Conservation (phyloP, 2,113 vertebrate species). For the Amazona guildingii region DNA sequence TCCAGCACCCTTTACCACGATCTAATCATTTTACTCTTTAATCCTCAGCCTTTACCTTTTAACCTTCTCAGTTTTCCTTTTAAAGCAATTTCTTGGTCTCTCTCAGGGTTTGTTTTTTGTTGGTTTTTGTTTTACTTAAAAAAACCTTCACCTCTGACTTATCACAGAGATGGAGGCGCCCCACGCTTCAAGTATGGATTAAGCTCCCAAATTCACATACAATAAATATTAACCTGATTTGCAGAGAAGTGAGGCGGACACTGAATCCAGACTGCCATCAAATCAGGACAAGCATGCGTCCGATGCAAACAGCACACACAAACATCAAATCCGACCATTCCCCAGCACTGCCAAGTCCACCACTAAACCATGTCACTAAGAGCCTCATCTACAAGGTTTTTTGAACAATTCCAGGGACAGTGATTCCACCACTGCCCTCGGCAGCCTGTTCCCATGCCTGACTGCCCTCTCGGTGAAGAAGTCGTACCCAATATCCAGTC, state of each 20-base stretch:
- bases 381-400: not conserved
- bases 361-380: not conserved
- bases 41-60: constrained; percentile 43
- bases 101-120: not conserved
- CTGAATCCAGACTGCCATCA: not conserved
- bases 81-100: constrained; percentile 49
- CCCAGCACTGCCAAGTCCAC: not conserved
- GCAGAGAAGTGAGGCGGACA: not conserved
- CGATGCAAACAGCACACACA: not conserved
- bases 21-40: constrained; percentile 63
- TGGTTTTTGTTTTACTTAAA: not conserved
- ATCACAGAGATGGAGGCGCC: not conserved
- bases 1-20: constrained; percentile 15
- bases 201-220: not conserved
- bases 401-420: not conserved
- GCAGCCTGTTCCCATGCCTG: not conserved
- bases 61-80: constrained; percentile 52
- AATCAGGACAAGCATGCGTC: accelerated
- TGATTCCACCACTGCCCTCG: not conserved
- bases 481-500: not conserved
- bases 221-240: not conserved
- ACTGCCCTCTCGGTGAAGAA: not conserved
- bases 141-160: not conserved
- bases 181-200: not conserved
- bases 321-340: not conserved